Conservation (phyloP, 1,140 invertebrate genomes). For the Plutomurus gul region DNA sequence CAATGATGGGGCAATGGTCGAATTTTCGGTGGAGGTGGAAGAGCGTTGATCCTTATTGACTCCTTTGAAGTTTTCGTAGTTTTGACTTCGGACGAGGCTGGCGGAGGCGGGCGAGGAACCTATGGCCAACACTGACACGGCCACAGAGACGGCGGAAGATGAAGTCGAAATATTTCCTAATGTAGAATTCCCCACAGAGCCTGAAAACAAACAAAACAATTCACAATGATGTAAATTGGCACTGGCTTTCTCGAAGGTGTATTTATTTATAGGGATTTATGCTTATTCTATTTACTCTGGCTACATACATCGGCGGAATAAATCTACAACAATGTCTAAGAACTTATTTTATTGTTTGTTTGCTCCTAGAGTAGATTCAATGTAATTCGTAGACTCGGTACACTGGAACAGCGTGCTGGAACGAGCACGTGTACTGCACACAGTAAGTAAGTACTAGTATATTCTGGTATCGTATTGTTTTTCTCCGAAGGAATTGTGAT, state of each 20-base stretch:
- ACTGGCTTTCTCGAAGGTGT: neutral
- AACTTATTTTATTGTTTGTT: slow-evolving; percentile 10
- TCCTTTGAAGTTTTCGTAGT: slow-evolving; percentile 30
- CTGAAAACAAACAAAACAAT: slow-evolving; percentile 25
- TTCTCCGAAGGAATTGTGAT: neutral
- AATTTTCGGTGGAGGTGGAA: slow-evolving; percentile 24
- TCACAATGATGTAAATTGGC: slow-evolving; percentile 17
- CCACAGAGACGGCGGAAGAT: neutral
- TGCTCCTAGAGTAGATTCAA: too few species aligned
- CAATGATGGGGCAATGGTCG: slow-evolving; percentile 13
- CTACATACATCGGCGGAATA: neutral
- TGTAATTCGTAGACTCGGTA: too few species aligned
- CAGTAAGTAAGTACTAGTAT: too few species aligned
- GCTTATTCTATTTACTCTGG: slow-evolving; percentile 9
- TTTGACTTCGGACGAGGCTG: neutral
- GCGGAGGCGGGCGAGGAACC: neutral
- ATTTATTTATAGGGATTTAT: slow-evolving; percentile 20
- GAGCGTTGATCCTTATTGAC: slow-evolving; percentile 24
- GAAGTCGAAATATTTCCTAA: neutral
- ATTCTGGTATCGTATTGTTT: too few species aligned
- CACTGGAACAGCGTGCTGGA: too few species aligned
- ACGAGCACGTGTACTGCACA: too few species aligned
- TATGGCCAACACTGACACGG: neutral
- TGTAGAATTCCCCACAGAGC: slow-evolving; percentile 19
- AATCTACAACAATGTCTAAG: neutral